phyloP scores from a whole-genome alignment of 2,113 vertebrate genomes.

The Setophaga coronata region DNA sequence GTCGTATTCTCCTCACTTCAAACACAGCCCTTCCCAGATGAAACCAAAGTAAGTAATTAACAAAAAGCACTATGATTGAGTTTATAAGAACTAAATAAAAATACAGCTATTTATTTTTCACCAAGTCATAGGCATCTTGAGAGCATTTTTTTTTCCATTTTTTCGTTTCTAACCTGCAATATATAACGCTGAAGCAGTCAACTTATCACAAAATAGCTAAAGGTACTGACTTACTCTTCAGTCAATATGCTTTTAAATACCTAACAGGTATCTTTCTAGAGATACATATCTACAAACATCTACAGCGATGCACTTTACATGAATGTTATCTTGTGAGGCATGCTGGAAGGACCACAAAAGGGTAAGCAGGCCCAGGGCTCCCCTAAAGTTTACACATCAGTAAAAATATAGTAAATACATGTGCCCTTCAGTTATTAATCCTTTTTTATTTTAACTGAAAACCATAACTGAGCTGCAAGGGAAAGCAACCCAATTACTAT shows the following conservation, averaged over 20 bases:
- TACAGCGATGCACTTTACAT: not conserved
- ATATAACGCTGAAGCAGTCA: not conserved
- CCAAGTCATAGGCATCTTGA: not conserved
- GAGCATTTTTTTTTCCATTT: not conserved
- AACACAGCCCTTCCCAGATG: not conserved
- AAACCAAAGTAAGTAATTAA: not conserved
- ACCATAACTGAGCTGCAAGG: not conserved
- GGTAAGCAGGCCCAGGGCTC: not conserved
- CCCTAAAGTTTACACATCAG: not conserved
- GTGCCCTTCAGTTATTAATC: not conserved
- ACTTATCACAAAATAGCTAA: not conserved
- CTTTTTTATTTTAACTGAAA: not conserved
- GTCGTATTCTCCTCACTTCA: not conserved
- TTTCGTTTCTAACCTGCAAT: not conserved
- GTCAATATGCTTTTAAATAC: not conserved
- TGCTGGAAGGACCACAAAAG: not conserved
- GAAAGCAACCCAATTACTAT: not conserved
- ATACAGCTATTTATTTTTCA: not conserved
- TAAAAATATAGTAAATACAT: not conserved
- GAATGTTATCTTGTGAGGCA: not conserved
- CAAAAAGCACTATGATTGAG: not conserved
- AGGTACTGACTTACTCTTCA: not conserved
- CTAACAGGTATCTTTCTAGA: not conserved
- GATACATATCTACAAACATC: not conserved
- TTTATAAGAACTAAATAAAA: not conserved